Evolutionary conservation across 2,113 vertebrate genomes (phyloP).

Genomic region (Vicugna pacos): DNA sequence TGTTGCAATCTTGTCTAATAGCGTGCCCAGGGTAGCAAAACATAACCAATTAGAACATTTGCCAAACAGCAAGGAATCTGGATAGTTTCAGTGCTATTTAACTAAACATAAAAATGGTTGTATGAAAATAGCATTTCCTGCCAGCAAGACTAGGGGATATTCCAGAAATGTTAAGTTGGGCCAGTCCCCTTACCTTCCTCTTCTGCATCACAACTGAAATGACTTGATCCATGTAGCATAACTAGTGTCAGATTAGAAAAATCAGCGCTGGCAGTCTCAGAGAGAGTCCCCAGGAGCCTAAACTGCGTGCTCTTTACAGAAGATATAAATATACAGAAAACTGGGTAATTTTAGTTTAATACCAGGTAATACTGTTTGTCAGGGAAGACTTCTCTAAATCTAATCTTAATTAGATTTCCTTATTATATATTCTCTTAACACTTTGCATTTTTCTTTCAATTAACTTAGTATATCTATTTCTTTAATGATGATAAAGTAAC

Average conservation of each 20-base stretch:
- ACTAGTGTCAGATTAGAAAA: not conserved
- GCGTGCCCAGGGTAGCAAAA: conserved; percentile 79
- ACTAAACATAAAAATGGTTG: conserved; percentile 45
- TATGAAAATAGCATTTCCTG: not conserved
- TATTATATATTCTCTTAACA: not conserved
- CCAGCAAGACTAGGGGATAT: not conserved
- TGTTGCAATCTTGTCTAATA: conserved; percentile 77
- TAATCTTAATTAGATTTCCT: not conserved
- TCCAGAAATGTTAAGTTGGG: not conserved
- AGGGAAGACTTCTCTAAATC: not conserved
- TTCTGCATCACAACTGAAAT: not conserved
- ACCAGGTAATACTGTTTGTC: not conserved
- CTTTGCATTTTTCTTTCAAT: not conserved
- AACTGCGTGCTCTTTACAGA: not conserved
- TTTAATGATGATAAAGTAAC: not conserved
- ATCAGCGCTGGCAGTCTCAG: not conserved
- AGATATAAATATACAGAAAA: not conserved
- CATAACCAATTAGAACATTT: conserved; percentile 74
- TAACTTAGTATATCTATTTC: not conserved
- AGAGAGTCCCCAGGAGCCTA: not conserved
- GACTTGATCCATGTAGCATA: not conserved
- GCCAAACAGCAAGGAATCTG: conserved; percentile 68
- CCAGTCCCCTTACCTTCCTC: not conserved
- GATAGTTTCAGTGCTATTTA: conserved; percentile 29
- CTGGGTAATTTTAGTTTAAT: not conserved